Evolutionary conservation across 2,888 invertebrate species (phyloP), one percentile per base, ranked within the genome.

Genomic region (Drosophila nigritarsus): DNA sequence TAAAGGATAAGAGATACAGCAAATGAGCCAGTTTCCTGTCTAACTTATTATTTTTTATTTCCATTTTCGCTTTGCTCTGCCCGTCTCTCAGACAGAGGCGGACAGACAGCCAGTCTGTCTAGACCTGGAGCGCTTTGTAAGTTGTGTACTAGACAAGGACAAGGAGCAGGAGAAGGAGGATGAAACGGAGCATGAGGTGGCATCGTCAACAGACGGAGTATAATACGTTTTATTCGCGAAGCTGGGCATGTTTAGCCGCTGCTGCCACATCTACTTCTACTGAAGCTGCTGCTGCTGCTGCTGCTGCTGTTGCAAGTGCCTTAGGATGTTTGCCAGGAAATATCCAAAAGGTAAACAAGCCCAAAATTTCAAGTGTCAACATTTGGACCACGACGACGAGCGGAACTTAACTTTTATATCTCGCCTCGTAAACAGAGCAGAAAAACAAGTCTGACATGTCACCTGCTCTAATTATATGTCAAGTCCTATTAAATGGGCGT

Each of bases 321-420:
- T 53, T 70, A 75, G 67, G 74, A 73, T 73, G 74, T 80, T 83
- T 74, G 78, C 76, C 75, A 65, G 81, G 75, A 78, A 70, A 81
- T 73, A 70, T 77, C 77, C 71, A 69, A 82, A 69, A 78, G 69
- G 72, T 68, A 82, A 82, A 75, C 72, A 74, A 67, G 70, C 63
- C 64, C 68, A 75, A 74, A 64, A 68, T 50, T 58, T 61, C 65
- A 68, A 80, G 73, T 76, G 76, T 81, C 81, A 78, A 80, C 80
- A 80, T 80, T 80, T 80, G 71, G 68, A 64, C 40, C 51, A 40
- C 78, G 64, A 49, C 38, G n/a, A 15, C 68, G 58, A 68, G 68
- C 60, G 56, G 60, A 73, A 65, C 65, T 70, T 61, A 75, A 78
- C 58, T 78, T 70, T 71, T 74, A 74, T 74, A 77, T 74, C 79